Conservation (phyloP, 23 tunicate genomes). For the Halocynthia aurantium region DNA sequence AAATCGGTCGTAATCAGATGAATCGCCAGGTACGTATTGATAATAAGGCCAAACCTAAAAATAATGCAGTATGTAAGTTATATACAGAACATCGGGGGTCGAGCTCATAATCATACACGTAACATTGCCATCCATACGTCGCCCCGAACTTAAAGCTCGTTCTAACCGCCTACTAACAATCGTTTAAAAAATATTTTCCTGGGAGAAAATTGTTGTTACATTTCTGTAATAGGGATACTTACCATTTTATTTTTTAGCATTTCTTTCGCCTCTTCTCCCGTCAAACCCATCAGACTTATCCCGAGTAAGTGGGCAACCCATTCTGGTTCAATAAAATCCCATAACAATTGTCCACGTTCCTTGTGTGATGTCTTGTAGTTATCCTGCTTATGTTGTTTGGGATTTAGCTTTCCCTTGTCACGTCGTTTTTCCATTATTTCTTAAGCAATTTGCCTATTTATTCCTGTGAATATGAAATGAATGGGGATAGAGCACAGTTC, state of each 20-base stretch:
- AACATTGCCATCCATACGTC: too few relatives aligned
- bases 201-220: background rate
- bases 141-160: too few relatives aligned
- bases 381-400: too few relatives aligned
- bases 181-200: background rate
- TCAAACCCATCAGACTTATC: slow-evolving; percentile 16
- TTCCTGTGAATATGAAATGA: too few relatives aligned
- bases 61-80: background rate
- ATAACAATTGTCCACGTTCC: background rate
- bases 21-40: slow-evolving; percentile 7
- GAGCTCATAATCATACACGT: background rate
- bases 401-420: too few relatives aligned
- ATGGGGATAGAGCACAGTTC: too few relatives aligned
- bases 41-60: slow-evolving; percentile 29
- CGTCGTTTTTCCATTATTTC: too few relatives aligned
- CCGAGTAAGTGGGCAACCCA: slow-evolving; percentile 38
- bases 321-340: slow-evolving; percentile 35
- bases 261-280: slow-evolving; percentile 39
- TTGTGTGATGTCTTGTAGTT: too few relatives aligned
- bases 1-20: slow-evolving; percentile 19
- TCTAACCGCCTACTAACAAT: too few relatives aligned
- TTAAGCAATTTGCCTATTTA: too few relatives aligned
- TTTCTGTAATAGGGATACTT: background rate
- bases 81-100: background rate
- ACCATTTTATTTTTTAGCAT: slow-evolving; percentile 1